Evolutionary conservation across 2,888 invertebrate species (phyloP), one percentile per base, ranked within the genome.

Genomic region (Schizotus pectinicornis): DNA sequence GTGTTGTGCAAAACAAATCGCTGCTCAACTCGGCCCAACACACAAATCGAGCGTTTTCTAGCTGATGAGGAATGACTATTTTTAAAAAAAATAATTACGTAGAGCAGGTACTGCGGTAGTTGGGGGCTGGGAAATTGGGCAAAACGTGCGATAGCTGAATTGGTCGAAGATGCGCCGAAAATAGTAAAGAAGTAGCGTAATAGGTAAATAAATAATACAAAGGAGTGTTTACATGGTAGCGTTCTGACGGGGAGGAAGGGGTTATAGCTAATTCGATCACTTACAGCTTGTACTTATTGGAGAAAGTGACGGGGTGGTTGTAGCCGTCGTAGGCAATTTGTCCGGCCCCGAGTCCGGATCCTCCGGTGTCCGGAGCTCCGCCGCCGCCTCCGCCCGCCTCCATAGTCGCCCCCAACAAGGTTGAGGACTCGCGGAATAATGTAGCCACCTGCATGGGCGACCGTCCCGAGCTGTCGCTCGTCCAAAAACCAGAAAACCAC

Each of bases 361-460:
- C 70, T 70, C 70, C 76, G 64, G 71, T 71, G 62, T 73, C 74
- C 61, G 64, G 68, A 54, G 61, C 64, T 57, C 54, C 70, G 51
- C 67, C 65, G 65, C 71, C 69, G 67, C 74, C 76, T 65, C 78
- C 79, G 75, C 82, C 82, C 79, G 83, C 81, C 75, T 84, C 83
- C 82, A 84, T 86, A 68, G 84, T 83, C 75, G 86, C 86, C 74
- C 86, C 86, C 74, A 86, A 81, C 77, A 87, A 81, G 76, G 85
- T 86, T 77, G 86, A 83, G 78, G 86, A 85, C 82, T 87, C 87
- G 74, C 86, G 83, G 76, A 87, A 87, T 77, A 86, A 79, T 79
- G 86, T 86, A 74, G 86, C 86, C 79, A 87, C 86, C 83, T 87
- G 87, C 86, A 86, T 87, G 76, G 74, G 78, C 70, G 72, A 67